phyloP scores from a whole-genome alignment of 2,888 invertebrate genomes.

The Hylaea fasciaria region DNA sequence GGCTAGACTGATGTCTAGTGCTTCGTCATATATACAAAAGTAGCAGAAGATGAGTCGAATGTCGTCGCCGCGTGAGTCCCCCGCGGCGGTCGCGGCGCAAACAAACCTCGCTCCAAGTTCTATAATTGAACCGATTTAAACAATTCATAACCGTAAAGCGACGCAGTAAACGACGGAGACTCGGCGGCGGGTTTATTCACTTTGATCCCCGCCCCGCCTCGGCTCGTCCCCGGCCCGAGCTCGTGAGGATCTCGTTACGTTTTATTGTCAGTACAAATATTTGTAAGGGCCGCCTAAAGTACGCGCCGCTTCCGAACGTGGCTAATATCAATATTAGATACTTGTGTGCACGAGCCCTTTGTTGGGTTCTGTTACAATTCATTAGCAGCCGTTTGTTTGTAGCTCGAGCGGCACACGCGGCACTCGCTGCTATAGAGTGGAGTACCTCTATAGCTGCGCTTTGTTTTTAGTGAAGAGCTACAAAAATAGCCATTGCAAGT shows the following conservation, averaged over 20 bases:
- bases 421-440: not conserved
- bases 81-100: not conserved
- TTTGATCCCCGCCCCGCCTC: constrained; percentile 1
- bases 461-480: too few species aligned
- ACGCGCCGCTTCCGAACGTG: constrained; percentile 8
- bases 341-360: constrained; percentile 3
- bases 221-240: not conserved
- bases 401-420: not conserved
- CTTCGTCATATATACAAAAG: too few species aligned
- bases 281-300: constrained; percentile 15
- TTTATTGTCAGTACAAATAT: constrained; percentile 14
- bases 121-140: constrained; percentile 16
- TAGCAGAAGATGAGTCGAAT: not conserved
- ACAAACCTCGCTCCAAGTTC: constrained; percentile 1
- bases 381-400: not conserved
- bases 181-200: constrained; percentile 2
- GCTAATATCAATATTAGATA: constrained; percentile 12
- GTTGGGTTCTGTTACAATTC: not conserved
- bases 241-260: constrained; percentile 7
- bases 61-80: not conserved
- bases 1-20: too few species aligned
- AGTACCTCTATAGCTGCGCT: too few species aligned
- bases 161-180: constrained; percentile 8
- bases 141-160: constrained; percentile 14
- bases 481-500: too few species aligned